phyloP scores from a whole-genome alignment of 2,888 invertebrate genomes.

The Allacma fusca region DNA sequence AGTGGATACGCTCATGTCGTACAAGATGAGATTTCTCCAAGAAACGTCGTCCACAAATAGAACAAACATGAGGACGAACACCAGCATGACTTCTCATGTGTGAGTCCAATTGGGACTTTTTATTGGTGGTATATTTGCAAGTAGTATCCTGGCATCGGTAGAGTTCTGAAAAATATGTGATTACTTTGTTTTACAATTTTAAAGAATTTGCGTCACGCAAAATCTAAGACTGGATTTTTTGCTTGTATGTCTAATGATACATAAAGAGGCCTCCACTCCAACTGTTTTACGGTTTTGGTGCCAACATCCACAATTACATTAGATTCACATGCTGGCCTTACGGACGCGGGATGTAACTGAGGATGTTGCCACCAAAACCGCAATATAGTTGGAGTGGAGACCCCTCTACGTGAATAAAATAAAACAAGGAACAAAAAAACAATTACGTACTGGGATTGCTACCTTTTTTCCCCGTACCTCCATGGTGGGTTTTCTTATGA shows the following conservation, averaged over 20 bases:
- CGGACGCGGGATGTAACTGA: too few relatives aligned
- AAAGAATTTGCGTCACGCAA: neutral
- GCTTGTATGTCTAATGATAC: too few relatives aligned
- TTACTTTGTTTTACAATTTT: neutral
- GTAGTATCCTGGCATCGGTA: conserved; percentile 69
- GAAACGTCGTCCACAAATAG: conserved; percentile 71
- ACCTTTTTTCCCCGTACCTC: conserved; percentile 29
- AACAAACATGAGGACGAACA: conserved; percentile 69
- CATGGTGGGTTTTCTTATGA: conserved; percentile 73
- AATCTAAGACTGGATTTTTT: too few relatives aligned
- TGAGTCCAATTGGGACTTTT: conserved; percentile 72
- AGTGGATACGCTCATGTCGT: conserved; percentile 73
- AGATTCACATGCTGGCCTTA: too few relatives aligned
- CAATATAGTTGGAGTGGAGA: too few relatives aligned
- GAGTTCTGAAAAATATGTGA: conserved; percentile 45
- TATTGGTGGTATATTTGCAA: conserved; percentile 72
- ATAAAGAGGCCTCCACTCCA: too few relatives aligned
- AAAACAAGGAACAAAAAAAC: conserved; percentile 27
- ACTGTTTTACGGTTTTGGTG: too few relatives aligned
- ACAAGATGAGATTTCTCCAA: conserved; percentile 74
- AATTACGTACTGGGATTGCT: conserved; percentile 28
- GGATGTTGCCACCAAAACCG: too few relatives aligned
- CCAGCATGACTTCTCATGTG: conserved; percentile 73
- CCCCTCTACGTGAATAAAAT: neutral
- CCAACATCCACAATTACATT: too few relatives aligned